Evolutionary conservation across 1,140 invertebrate species (phyloP), one percentile per base, ranked within the genome.

Genomic region (Zaprionus davidi): DNA sequence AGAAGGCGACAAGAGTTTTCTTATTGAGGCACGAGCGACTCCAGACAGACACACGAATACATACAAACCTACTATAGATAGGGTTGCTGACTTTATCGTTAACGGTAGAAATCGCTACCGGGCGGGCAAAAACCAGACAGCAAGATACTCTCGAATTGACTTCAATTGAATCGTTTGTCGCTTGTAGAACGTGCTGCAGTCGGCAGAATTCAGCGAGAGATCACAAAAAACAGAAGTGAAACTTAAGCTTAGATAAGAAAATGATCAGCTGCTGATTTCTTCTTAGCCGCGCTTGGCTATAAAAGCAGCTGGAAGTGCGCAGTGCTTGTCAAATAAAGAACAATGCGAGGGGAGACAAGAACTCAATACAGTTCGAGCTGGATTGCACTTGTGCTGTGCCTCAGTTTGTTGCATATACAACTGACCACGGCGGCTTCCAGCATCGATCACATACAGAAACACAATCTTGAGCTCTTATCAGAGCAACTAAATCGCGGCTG

Each of bases 401-500:
- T 90, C 34, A 36, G 6, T 63, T 62, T 7, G 58, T 49, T 26
- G 26, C n/a, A 49, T 24, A 28, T 53, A 1, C 24, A 15, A 13
- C 28, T 36, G 2, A 20, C 41, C 7, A 15, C 46, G 11, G 46
- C 20, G 6, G 3, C 41, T 3, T 38, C 64, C 0, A 78, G 73
- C 59, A 84, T 88, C 20, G 78, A 90, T 56, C 56, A 46, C 65
- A 74, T 92, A 20, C 91, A 92, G 46, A 60, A 79, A 5, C 63
- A 84, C 15, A 92, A 92, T 72, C 22, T 91, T 0, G 70, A 90
- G 22, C 72, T 92, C 9, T 55, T 92, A 0, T 63, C 78, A n/a
- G 80, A 92, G 55, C 81, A 84, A 9, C 71, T 92, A 0, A 76
- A 82, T 57, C 78, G 76, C 0, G 91, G 91, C 1, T 92, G 91